Evolutionary conservation across 2,888 invertebrate genomes (phyloP), one percentile per base, ranked within the genome.

Genomic region (Drosophila paucipuncta): DNA sequence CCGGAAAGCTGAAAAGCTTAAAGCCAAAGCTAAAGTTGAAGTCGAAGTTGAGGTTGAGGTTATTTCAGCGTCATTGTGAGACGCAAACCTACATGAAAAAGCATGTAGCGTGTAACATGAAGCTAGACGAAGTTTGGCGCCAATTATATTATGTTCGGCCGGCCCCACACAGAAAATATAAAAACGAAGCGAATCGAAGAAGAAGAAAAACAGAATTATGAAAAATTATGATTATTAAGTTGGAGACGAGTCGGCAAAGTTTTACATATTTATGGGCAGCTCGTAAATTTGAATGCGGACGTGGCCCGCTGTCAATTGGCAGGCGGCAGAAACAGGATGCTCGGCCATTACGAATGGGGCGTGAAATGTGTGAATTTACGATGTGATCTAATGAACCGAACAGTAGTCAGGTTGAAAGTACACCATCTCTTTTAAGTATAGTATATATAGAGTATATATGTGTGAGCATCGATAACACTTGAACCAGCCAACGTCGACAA

Each of bases 361-460:
- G 85, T 84, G 80, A 85, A 85, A 85, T 84, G 77, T 78, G 85
- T 74, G 78, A 85, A 87, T 89, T 84, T 85, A 89, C 67, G 82
- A 86, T 72, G 64, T 77, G 64, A 84, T 72, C 50, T 75, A 65
- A 69, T 61, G 59, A 61, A 58, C 35, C 65, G 16, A 58, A 22
- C 41, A 57, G 53, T 35, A 65, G 79, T 78, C 85, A 77, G 74
- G 79, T 85, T 84, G 85, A 62, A 16, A 39, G 25, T 16, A 16
- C 25, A n/a, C 68, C 16, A n/a, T 33, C 47, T 25, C 22, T 7
- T 37, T 16, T 33, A 33, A 39, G 37, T 50, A 28, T 47, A 9
- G 35, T 35, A 68, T 67, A 58, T 43, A 54, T 41, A 72, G 22
- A 22, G 22, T 47, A 47, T 47, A 13, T 41, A 43, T 47, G 13